These are phyloP conservation scores for Amiota mariae DNA, from an alignment of 2,888 invertebrate species.

Conservation along the genomic window DNA sequence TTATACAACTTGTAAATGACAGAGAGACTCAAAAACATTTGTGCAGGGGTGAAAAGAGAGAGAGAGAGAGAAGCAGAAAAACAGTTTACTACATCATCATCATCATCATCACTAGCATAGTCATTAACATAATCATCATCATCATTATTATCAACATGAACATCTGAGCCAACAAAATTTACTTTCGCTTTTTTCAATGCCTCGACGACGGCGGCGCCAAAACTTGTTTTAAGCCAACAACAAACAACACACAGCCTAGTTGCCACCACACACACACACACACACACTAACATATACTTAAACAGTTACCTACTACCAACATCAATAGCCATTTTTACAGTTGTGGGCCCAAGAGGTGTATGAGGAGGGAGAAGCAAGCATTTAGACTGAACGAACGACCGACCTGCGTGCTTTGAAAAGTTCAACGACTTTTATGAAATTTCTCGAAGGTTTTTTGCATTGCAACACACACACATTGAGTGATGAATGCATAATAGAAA, in stretches of 20 bases:
- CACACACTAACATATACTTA: too few species aligned
- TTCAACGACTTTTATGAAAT: conserved; percentile 70
- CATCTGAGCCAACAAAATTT: conserved; percentile 53
- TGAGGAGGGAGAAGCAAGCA: conserved; percentile 37
- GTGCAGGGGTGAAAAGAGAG: conserved; percentile 18
- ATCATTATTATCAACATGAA: conserved; percentile 31
- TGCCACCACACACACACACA: conserved; percentile 1
- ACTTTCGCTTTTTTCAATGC: conserved; percentile 74
- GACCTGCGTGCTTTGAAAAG: conserved; percentile 46
- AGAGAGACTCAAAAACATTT: conserved; percentile 33
- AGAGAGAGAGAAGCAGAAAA: conserved; percentile 12
- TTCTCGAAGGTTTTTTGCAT: conserved; percentile 72
- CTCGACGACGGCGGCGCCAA: conserved; percentile 63
- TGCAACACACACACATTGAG: conserved; percentile 51
- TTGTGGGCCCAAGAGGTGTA: neutral
- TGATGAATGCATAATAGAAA: conserved; percentile 52
- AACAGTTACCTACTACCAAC: too few species aligned
- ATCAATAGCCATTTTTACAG: too few species aligned
- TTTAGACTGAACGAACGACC: neutral
- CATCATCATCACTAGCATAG: conserved; percentile 38
- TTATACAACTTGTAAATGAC: conserved; percentile 1
- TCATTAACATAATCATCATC: conserved; percentile 35
- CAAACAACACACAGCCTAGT: conserved; percentile 36
- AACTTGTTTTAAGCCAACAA: conserved; percentile 58
- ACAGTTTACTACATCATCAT: conserved; percentile 30